Evolutionary conservation across 2,888 invertebrate species (phyloP).

Genomic region (Pristionchus exspectatus): DNA sequence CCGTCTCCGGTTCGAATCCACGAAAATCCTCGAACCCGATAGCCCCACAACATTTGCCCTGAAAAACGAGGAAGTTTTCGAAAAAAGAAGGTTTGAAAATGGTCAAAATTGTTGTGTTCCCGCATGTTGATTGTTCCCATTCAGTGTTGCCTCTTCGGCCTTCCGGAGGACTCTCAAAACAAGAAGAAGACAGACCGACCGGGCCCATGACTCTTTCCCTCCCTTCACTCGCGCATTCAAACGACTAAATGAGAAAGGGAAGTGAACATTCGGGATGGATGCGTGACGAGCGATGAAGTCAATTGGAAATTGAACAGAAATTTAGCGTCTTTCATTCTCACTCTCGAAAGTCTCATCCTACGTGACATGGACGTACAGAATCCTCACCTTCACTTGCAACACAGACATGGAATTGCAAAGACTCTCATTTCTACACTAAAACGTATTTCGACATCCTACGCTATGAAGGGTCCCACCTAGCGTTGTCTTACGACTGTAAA

Average conservation of each 20-base stretch:
- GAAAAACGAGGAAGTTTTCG: neutral
- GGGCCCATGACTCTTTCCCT: neutral
- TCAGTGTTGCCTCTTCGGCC: neutral
- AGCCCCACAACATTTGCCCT: conserved; percentile 54
- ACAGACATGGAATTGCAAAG: too few relatives aligned
- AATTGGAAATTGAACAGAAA: conserved; percentile 20
- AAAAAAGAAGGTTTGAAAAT: neutral
- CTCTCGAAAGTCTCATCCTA: too few relatives aligned
- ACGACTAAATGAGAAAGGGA: conserved; percentile 52
- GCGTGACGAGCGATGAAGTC: neutral
- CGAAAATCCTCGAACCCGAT: conserved; percentile 54
- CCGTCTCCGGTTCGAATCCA: conserved; percentile 39
- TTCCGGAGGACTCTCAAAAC: conserved; percentile 22
- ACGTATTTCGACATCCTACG: too few relatives aligned
- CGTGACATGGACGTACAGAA: too few relatives aligned
- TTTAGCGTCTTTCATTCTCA: neutral
- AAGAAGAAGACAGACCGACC: neutral
- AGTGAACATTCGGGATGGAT: conserved; percentile 43
- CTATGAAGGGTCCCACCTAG: too few relatives aligned
- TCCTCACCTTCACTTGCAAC: conserved; percentile 50
- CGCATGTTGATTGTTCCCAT: conserved; percentile 14
- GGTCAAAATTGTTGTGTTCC: neutral
- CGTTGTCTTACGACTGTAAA: too few relatives aligned
- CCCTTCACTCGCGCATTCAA: conserved; percentile 24
- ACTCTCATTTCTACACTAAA: too few relatives aligned